Base-by-base conservation (phyloP, 64 coral and sea anemone genomes). In the Anthopleura sola region DNA sequence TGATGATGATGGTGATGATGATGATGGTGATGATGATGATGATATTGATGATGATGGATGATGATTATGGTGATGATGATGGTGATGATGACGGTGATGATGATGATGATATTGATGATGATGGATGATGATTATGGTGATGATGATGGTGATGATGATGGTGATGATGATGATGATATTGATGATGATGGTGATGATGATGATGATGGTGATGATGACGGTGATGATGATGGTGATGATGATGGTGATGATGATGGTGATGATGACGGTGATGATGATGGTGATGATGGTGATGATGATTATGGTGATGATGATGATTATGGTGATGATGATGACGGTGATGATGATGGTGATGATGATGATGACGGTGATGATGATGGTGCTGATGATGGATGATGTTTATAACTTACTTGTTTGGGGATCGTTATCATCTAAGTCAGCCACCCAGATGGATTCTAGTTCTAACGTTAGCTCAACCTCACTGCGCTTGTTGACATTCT, bases 401-500 rank as follows among this genome's bases (percentile, higher is more conserved):
- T 1, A 74, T 20, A 34, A 83, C 93, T 78, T 77, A 99, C 97
- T 92, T 26, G 97, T 90, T 83, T 99, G 97, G 15, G 97, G 97
- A 46, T 99, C 93, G 37, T 95, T 91, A 81, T 87, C 87, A n/a
- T 83, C 87, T 23, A 99, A 68, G 75, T 99, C 90, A 79, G 85
- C 85, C 68, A 94, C 94, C 97, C 97, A 99, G 7, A 99, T 55
- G 0, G 97, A 92, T 17, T 53, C 77, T 55, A 99, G 85, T 37
- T 99, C 81, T 44, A 99, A 84, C 5, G 87, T 98, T 38, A 89
- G 75, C 55, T 98, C 92, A 0, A 98, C 90, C 68, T 99, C 93
- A 55, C 85, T 90, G 18, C 84, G 90, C 55, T 64, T 89, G 36
- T 60, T 90, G 7, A 90, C 87, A 82, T 89, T 92, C 78, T 92